phyloP scores from a whole-genome alignment of 2,888 invertebrate species.

The Blastobasis lacticolella region DNA sequence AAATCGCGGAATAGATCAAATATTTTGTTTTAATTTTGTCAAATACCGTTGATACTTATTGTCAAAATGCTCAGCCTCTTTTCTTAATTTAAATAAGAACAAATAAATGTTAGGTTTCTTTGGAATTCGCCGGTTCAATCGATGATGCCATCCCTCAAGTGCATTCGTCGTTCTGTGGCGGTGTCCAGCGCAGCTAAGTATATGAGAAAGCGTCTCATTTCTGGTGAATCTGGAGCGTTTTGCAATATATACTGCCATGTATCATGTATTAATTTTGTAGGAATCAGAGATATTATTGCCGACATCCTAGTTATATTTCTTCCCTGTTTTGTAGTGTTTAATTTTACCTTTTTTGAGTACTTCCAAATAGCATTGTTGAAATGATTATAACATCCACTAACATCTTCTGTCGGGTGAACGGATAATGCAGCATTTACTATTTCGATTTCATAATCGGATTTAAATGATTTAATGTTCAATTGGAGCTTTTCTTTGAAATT shows the following conservation, averaged over 20 bases:
- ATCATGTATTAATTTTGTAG: slow-evolving; percentile 9
- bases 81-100: slow-evolving; percentile 4
- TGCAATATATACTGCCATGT: slow-evolving; percentile 8
- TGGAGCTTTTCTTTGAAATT: slow-evolving; percentile 6
- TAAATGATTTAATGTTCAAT: slow-evolving; percentile 4
- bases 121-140: not conserved
- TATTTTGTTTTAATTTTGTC: slow-evolving; percentile 4
- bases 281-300: slow-evolving; percentile 9
- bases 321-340: slow-evolving; percentile 7
- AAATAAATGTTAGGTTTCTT: slow-evolving; percentile 2
- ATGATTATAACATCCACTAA: slow-evolving; percentile 10
- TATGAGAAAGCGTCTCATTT: slow-evolving; percentile 11
- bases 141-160: slow-evolving; percentile 11
- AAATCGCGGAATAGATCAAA: slow-evolving; percentile 2
- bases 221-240: slow-evolving; percentile 5
- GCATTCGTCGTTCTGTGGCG: slow-evolving; percentile 11
- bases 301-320: slow-evolving; percentile 6
- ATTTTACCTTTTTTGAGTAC: too few relatives aligned
- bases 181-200: slow-evolving; percentile 9
- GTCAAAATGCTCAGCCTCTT: slow-evolving; percentile 7
- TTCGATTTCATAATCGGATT: slow-evolving; percentile 10
- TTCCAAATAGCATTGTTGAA: slow-evolving; percentile 10
- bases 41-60: slow-evolving; percentile 3
- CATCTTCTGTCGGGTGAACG: slow-evolving; percentile 7
- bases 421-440: slow-evolving; percentile 6